Base-by-base conservation (phyloP, 2,797 vertebrate genomes). In the Platyrinchus mystaceus region DNA sequence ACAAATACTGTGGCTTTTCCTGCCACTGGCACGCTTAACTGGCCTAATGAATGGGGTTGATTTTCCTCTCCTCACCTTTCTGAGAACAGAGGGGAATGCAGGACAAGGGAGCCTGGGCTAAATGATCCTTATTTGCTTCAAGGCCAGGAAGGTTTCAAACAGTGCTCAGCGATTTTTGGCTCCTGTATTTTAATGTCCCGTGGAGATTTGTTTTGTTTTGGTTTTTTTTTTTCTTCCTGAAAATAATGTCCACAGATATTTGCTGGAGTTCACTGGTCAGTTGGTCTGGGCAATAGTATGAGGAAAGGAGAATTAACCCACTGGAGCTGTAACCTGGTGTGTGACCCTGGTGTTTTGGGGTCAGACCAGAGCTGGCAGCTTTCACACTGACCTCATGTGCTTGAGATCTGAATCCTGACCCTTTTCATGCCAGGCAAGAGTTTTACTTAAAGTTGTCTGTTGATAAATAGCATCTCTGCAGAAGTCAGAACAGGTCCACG, bases 1-100 rank as follows among this genome's bases (percentile, higher is more conserved):
- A 95, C 93, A 97, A 96, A 96, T 79, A 49, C 90, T 23, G 73
- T 30, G 91, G 77, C 60, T 96, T 88, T 77, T 76, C 76, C 85
- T 88, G 63, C 37, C 47, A 55, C 47, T 14, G 71, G n/a, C 2
- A 6, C 4, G 8, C 28, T 90, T 82, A 94, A 69, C 87, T 4
- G 18, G 37, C 58, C 84, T 81, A 93, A 91, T 12, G 74, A 93
- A 94, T n/a, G 74, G 67, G 41, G 44, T 62, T 89, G 67, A 32
- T 79, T 73, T 67, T 59, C 64, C 27, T 74, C 24, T 78, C 37
- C 47, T 18, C 41, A 37, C 49, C 23, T 79, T 53, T 43, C 55
- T 5, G 49, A 87, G 83, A 66, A 59, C 0, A 9, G 6, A 56
- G 52, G 41, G 74, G 84, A 92, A 79, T 27, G 28, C n/a, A 59